Evolutionary conservation across 30 jellyfish, hydroid and myxozoan species (phyloP).

Genomic region (Aurelia coerulea): DNA sequence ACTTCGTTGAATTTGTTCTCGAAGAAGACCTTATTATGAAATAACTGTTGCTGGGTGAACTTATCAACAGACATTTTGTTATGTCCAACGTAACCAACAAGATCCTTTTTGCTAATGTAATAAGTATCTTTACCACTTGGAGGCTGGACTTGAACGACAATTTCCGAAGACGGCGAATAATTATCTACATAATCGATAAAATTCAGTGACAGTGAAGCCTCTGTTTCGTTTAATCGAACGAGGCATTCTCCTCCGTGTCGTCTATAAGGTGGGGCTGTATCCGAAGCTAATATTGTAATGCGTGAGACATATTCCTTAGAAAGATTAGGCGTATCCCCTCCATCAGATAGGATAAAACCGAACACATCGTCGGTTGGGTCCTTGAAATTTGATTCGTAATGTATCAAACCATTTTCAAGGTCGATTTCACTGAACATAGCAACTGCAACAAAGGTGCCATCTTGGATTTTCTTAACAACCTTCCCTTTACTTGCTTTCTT

Average conservation of each 20-base stretch:
- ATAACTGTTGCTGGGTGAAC: conserved; percentile 57
- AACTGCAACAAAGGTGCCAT: background rate
- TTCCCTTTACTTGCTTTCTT: conserved; percentile 32
- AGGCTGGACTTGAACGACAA: conserved; percentile 13
- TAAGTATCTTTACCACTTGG: background rate
- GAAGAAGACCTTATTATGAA: conserved; percentile 40
- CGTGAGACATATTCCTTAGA: conserved; percentile 40
- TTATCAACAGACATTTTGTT: conserved; percentile 4
- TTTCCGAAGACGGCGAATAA: conserved; percentile 50
- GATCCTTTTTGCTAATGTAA: background rate
- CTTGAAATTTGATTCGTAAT: conserved; percentile 26
- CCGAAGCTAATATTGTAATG: conserved; percentile 38
- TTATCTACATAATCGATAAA: conserved; percentile 39
- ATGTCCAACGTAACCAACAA: conserved; percentile 8
- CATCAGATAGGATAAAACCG: conserved; percentile 48
- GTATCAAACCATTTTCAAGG: conserved; percentile 36
- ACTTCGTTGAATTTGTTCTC: conserved; percentile 23
- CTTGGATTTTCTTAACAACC: conserved; percentile 1
- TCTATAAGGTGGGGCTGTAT: conserved; percentile 43
- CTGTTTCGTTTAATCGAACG: conserved; percentile 58
- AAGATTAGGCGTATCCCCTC: conserved; percentile 39
- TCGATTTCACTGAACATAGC: conserved; percentile 48
- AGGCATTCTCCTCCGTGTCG: conserved; percentile 53
- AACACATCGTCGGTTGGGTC: conserved; percentile 23
- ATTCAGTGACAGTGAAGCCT: conserved; percentile 40